Evolutionary conservation across 1,140 invertebrate species (phyloP), one percentile per base, ranked within the genome.

Genomic region (Potamilus streckersoni): DNA sequence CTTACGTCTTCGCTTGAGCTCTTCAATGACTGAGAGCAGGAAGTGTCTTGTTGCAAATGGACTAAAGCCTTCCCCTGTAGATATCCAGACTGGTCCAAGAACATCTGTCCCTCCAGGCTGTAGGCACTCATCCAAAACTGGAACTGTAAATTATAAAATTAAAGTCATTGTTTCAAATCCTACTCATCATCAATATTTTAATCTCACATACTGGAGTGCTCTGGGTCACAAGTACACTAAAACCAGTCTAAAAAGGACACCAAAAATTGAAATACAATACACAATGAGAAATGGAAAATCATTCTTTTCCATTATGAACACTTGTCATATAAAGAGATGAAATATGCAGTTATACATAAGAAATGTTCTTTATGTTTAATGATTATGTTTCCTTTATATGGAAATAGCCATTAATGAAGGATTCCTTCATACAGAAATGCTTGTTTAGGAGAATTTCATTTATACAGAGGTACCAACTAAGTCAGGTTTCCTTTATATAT

Each of bases 81-180:
- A 90, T 16, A 90, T 84, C 90, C 89, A 90, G 38, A 90, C 77
- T 27, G 90, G 90, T n/a, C 89, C 89, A 27, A 85, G 73, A 3
- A 88, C 82, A 60, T 83, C 82, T 15, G 83, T 86, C 38, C 79
- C 81, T 19, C 82, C 83, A 60, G 82, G 77, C 65, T 88, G 87
- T 19, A 89, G 74, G 74, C 87, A 87, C 23, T 86, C 80, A 76
- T 89, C 85, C 16, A 88, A 64, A 3, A 86, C 71, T 17, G 86
- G 85, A 17, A 82, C 86, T 88, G 78, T 3, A 79, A 82, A 69
- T 20, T 66, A 57, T 23, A 67, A 61, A 15, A 65, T 20, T 15
- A 55, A 69, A n/a, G 4, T 8, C 38, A 38, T 38, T 61, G 60
- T 61, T 61, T 61, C 60, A 6, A n/a, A 61, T 23, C 2, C 17